Base-by-base conservation (phyloP, 2,797 vertebrate species). In the Rousettus madagascariensis region DNA sequence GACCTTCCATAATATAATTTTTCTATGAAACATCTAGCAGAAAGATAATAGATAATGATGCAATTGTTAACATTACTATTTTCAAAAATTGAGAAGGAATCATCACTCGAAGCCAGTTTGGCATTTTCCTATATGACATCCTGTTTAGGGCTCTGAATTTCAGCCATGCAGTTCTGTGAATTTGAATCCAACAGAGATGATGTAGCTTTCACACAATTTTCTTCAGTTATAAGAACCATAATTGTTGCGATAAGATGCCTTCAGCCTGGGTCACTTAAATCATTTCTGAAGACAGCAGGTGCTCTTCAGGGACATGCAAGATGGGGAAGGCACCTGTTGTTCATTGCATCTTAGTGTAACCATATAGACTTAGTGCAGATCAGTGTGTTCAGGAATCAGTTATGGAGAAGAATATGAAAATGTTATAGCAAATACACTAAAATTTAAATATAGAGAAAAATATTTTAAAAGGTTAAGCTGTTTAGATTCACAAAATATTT, bases 151-250 rank as follows among this genome's bases (percentile, higher is more conserved):
- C 92, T 96, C 94, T 97, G 88, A 91, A 97, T 96, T 88, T 98
- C 97, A 98, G 96, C 90, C 98, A 30, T 57, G 88, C 86, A 90
- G 95, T 95, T 93, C 87, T 98, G 89, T 96, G 95, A 96, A 97
- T 98, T 97, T 98, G 95, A 98, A 98, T 97, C 95, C 96, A 97
- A 91, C 94, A 97, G 96, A 88, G 95, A 98, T 97, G 96, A 97
- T 97, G 78, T 96, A 97, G 97, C 92, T 96, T 98, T 97, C 93
- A 95, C 90, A 97, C 97, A 97, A 96, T 98, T 98, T 98, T 98
- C 97, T 98, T 97, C 93, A 95, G 90, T 90, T 97, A 96, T 96
- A 98, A 98, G 96, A 98, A 95, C 93, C 77, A 89, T 97, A 97
- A 98, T 98, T 87, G 59, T 98, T 98, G 83, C 94, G 96, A 96